Base-by-base conservation (phyloP, 1,140 invertebrate genomes). In the Thalassaphorura encarpata region DNA sequence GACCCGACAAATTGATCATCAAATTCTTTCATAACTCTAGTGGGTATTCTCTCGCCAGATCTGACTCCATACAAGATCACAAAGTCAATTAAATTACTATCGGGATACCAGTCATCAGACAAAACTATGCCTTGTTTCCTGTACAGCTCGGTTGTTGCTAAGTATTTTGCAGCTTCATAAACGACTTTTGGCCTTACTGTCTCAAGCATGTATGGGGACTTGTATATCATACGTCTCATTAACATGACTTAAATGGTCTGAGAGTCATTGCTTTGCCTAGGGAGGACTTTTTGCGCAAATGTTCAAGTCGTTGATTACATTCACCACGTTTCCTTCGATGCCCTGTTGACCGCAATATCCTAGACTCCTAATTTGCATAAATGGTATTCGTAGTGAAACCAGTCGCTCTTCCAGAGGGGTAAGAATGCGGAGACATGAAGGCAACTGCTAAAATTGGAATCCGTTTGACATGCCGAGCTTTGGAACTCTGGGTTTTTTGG, bases 261-360 rank as follows among this genome's bases (percentile, higher is more conserved):
- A 3, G 54, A 50, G 26, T 60, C 54, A 8, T 49, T 6, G 33
- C 53, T 46, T 29, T 36, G 28, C 19, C 54, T 43, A 45, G 54
- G 59, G 3, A 57, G 45, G n/a, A 50, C 45, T n/a, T 33, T 18
- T 6, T n/a, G 53, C 47, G 39, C 36, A 47, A 2, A 23, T 26
- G 16, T 60, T 31, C 15, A 60, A 19, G 16, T 49, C 45, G 27
- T 60, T 55, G 15, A 23, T 23, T 2, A 60, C 27, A 43, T 60
- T 60, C 26, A 57, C 51, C 3, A 61, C 46, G 24, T 57, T 61
- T 19, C 59, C 59, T 2, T 41, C n/a, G 2, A 57, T 15, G 18
- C 6, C 19, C 6, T 19, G 49, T 39, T 61, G 59, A 4, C 50
- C 2, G 13, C 55, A 43, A 15, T 24, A 18, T 6, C 55, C 50